Evolutionary conservation across 2,888 invertebrate genomes (phyloP).

Genomic region (Cremastinae sp.): DNA sequence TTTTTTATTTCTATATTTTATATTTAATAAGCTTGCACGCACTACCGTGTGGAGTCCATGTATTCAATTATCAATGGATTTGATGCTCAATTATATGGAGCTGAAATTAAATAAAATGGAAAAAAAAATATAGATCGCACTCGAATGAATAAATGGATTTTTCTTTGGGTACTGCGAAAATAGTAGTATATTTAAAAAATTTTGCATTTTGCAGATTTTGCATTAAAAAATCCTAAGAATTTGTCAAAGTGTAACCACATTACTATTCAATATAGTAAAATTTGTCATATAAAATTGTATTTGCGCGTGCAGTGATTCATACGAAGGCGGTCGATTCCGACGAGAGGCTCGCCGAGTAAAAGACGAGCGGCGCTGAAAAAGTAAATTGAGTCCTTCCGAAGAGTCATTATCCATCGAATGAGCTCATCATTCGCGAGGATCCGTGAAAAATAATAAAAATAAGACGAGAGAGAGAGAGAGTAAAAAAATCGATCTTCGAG

Average conservation of each 20-base stretch:
- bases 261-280: no score
- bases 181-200: no score
- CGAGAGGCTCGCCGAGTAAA: neutral
- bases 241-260: no score
- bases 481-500: conserved; percentile 30
- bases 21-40: neutral
- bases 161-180: conserved; percentile 26
- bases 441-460: conserved; percentile 9
- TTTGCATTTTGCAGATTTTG: no score
- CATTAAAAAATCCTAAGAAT: no score
- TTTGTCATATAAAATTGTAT: no score
- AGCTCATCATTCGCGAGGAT: conserved; percentile 39
- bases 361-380: conserved; percentile 51
- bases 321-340: conserved; percentile 32
- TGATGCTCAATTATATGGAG: neutral
- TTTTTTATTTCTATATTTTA: neutral
- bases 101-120: neutral
- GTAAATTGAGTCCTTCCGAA: conserved; percentile 61
- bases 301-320: no score
- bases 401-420: conserved; percentile 62
- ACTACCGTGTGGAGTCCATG: neutral
- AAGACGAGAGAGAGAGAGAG: conserved; percentile 5
- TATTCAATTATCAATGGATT: conserved; percentile 19
- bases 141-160: conserved; percentile 17
- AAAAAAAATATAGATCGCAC: neutral